Base-by-base conservation (phyloP, 2,797 vertebrate genomes). In the Lutjanus argentimaculatus region DNA sequence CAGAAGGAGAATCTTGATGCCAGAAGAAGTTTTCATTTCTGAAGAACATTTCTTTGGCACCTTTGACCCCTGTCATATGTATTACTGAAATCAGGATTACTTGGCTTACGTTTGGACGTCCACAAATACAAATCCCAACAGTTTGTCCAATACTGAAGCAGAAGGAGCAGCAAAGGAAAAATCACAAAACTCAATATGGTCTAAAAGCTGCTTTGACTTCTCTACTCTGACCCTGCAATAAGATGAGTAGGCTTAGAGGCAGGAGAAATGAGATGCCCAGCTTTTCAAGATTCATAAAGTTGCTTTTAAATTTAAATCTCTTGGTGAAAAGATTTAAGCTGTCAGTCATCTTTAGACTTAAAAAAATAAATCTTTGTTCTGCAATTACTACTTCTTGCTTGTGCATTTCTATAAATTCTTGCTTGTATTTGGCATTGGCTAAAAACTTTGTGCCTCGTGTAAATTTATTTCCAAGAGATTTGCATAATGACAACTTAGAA, bases 31-130 rank as follows among this genome's bases (percentile, higher is more conserved):
- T 57, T 36, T 70, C 15, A 64, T 78, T 67, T 25, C 40, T 42
- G 5, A 7, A 58, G 10, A 36, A 66, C 2, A 55, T 30, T n/a
- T 46, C 52, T 58, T 21, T 7, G 5, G 21, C 45, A 25, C 14
- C 19, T 84, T 48, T 82, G 69, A 90, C 85, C 86, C 85, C 84
- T 59, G 40, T 65, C 36, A 78, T 64, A 83, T 72, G 73, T 7
- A 2, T 76, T 55, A 92, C 89, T 95, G 89, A 84, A 94, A 94
- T 90, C 79, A 83, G 93, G 94, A 97, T 87, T 95, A 96, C 62
- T 75, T 3, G 4, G 46, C 66, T 72, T 69, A 64, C 2, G 15
- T 19, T 56, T 53, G 36, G 82, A 95, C 30, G 40, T 67, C 79
- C 8, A 48, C 69, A 64, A 80, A 84, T 77, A 58, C 78, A 94